Base-by-base conservation (phyloP, 1,140 invertebrate genomes). In the Chymomyza costata region DNA sequence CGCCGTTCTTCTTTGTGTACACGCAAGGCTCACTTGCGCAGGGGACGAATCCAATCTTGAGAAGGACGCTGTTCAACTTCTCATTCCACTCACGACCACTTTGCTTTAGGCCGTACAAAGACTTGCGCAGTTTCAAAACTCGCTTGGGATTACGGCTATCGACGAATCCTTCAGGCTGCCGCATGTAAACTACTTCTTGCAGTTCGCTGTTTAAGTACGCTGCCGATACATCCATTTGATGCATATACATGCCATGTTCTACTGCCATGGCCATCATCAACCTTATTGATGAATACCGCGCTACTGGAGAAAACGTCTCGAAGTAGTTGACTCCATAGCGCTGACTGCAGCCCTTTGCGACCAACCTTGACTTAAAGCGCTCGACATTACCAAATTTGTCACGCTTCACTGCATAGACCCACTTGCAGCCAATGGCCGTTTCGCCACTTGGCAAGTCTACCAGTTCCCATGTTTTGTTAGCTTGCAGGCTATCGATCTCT, bases 201-300 rank as follows among this genome's bases (percentile, higher is more conserved):
- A 49, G 14, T 19, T 68, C 55, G 14, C 81, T 86, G 70, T 87
- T 83, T 49, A 86, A 71, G 62, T 86, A 88, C 0, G 87, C 87
- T 10, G 84, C 84, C 37, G 71, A 82, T 10, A 46, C 41, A 13
- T 38, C 51, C 17, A 45, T 46, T 6, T 54, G 34, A 45, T 54
- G 35, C 35, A 54, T 37, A 30, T 30, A 34, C 35, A 46, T 37
- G 6, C 35, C 15, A 1, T 39, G 7, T n/a, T 54, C 35, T 0
- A 38, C 34, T 6, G 51, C 51, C 13, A 52, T 85, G 6, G 65
- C 47, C 0, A 80, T 58, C 8, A 84, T 35, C 7, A 71, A 34
- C 21, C 73, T 18, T 6, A 86, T 47, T 7, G 83, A 56, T 21
- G 59, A 56, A 56, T 60, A 62, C n/a, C 82, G 35, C 1, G 61